Conservation (phyloP, 2,113 vertebrate genomes). For the Triplophysa rosa region DNA sequence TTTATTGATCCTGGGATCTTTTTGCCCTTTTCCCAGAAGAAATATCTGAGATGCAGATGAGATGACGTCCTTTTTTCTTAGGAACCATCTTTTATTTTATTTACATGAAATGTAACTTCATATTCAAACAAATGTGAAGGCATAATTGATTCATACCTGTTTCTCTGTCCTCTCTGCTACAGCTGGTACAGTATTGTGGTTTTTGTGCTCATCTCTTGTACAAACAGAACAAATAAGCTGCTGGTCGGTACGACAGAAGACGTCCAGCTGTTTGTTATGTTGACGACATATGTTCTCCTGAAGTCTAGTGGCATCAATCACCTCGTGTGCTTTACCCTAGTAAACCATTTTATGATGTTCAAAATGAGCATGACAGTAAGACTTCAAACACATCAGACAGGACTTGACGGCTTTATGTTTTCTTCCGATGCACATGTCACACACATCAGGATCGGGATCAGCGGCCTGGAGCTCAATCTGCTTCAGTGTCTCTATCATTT, state of each 20-base stretch:
- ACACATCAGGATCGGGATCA: too few relatives aligned
- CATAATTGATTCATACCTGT: neutral
- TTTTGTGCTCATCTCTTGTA: neutral
- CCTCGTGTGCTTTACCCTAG: neutral
- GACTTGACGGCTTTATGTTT: too few relatives aligned
- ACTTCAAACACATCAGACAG: too few relatives aligned
- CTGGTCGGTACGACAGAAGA: constrained; percentile 2
- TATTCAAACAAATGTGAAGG: neutral
- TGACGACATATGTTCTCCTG: too few relatives aligned
- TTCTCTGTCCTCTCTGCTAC: neutral
- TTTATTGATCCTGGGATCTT: neutral
- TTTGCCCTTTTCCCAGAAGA: neutral
- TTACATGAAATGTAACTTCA: too few relatives aligned
- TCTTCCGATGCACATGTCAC: too few relatives aligned
- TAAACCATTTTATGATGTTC: neutral
- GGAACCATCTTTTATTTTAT: too few relatives aligned
- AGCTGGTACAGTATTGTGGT: neutral
- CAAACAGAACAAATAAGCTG: neutral
- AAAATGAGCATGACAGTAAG: neutral
- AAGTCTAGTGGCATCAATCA: neutral
- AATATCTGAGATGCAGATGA: too few relatives aligned
- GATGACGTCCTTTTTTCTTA: too few relatives aligned
- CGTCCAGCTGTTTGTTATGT: neutral
- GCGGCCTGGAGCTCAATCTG: too few relatives aligned
- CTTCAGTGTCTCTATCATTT: too few relatives aligned